Evolutionary conservation across 2,888 invertebrate genomes (phyloP), one percentile per base, ranked within the genome.

Genomic region (Oasisia sp.): DNA sequence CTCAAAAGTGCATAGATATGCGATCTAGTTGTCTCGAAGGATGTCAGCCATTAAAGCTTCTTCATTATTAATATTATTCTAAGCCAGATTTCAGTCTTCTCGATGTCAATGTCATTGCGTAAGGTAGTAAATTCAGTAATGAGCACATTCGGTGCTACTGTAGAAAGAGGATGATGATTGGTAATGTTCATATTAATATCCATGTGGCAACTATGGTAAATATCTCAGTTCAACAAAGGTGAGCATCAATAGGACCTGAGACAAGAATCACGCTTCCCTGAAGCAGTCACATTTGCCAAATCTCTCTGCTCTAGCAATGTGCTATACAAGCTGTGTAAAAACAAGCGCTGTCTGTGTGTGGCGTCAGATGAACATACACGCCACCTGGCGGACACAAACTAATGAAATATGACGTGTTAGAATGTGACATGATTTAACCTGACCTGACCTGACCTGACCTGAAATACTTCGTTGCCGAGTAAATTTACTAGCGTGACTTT

Each of bases 41-140:
- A n/a, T 74, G 74, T 74, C 74, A 74, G n/a, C 74, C 74, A 74
- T 74, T 74, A n/a, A 74, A 74, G 7, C 74, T 74, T 74, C 74
- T 74, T 74, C 74, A 1, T 50, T 50, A 7, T 50, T 50, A 74
- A 74, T n/a, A 27, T 7, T 27, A n/a, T 27, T 19, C 19, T 7
- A 2, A n/a, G 27, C 7, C 0, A 74, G 74, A 19, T 27, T 27
- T 27, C 74, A 74, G 74, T 74, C 56, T 19, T 7, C 11, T 11
- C n/a, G 27, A 19, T 74, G 5, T 9, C 50, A 50, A 50, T 50
- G 50, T 50, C 9, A 50, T 50, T 50, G 9, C 50, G 9, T 50
- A 50, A 14, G 12, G 50, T 50, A 12, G 50, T 14, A 12, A 50
- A 14, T 50, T 50, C 9, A 50, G 9, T 14, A 50, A 9, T 9